Base-by-base conservation (phyloP, 2,797 vertebrate species). In the Alauda arvensis region DNA sequence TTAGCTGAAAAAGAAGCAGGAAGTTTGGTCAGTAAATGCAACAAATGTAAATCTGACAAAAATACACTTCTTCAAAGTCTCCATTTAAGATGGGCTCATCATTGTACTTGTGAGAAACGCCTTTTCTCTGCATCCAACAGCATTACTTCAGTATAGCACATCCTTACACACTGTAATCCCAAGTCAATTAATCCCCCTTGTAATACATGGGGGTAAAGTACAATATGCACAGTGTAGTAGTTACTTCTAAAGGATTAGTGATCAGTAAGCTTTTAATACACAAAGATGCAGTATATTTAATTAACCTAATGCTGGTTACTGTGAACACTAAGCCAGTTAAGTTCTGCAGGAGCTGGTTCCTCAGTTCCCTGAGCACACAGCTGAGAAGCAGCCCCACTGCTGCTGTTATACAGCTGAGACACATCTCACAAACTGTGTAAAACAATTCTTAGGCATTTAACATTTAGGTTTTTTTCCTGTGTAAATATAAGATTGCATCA, bases 1-100 rank as follows among this genome's bases (percentile, higher is more conserved):
- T 99, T 99, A 99, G 98, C 99, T 99, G 95, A 67, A 97, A 96
- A 95, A 88, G 89, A 96, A 95, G 62, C 31, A 94, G 85, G 95
- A 78, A 93, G 70, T 77, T 95, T 79, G 59, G 85, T 96, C 81
- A 97, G 88, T 62, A 88, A 84, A 74, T 23, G 78, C 20, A 89
- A 51, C 12, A 4, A 42, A 77, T 18, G 13, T 76, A 59, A 57
- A 67, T 23, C 19, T 56, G 65, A 65, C 51, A 91, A 52, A 76
- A 83, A 88, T 5, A 62, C 1, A 85, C 26, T 60, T 91, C 51
- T 62, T 83, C n/a, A 45, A n/a, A 86, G 40, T 34, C 61, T 74
- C 75, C 48, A 46, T 34, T 74, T 85, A 55, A 62, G 51, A 63
- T 12, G 52, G 39, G 15, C 14, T 82, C 46, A 49, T 48, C 72